Conservation (phyloP, 2,888 invertebrate species). For the Eumerus sabulonum region DNA sequence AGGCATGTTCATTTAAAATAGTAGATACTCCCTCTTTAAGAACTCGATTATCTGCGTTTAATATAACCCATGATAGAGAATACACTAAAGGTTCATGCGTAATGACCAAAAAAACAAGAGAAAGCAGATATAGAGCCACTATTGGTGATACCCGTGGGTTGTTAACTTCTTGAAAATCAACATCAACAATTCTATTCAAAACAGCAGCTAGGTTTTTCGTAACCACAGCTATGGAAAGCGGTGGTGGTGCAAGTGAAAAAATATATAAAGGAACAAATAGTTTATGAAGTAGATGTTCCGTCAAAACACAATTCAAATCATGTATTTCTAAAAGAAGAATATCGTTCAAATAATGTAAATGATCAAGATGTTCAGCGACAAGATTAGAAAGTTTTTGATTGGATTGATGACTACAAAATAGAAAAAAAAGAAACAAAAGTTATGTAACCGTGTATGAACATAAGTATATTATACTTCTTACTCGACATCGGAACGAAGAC, state of each 20-base stretch:
- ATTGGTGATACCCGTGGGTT: conserved; percentile 92
- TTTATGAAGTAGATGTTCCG: conserved; percentile 95
- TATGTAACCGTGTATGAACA: not conserved
- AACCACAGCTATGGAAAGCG: conserved; percentile 81
- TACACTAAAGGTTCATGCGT: conserved; percentile 94
- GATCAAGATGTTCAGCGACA: conserved; percentile 98
- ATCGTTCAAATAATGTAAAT: conserved; percentile 97
- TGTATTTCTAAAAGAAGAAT: conserved; percentile 95
- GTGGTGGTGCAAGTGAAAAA: conserved; percentile 87
- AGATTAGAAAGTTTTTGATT: conserved; percentile 94
- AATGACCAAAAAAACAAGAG: conserved; percentile 96
- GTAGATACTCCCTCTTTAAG: conserved; percentile 85
- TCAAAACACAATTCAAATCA: conserved; percentile 94
- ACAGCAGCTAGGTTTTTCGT: conserved; percentile 84
- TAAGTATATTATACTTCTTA: conserved; percentile 80
- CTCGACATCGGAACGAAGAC: conserved; percentile 97
- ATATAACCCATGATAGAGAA: conserved; percentile 91
- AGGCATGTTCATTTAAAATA: conserved; percentile 84
- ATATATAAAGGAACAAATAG: conserved; percentile 96
- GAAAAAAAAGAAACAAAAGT: conserved; percentile 1
- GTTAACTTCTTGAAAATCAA: conserved; percentile 81
- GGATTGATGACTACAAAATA: conserved; percentile 85
- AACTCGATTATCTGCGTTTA: conserved; percentile 88
- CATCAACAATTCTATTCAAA: conserved; percentile 81
- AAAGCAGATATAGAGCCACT: conserved; percentile 93